These are phyloP conservation scores for Steinernema carpocapsae DNA, from an alignment of 2,888 invertebrate species.

Conservation along the genomic window DNA sequence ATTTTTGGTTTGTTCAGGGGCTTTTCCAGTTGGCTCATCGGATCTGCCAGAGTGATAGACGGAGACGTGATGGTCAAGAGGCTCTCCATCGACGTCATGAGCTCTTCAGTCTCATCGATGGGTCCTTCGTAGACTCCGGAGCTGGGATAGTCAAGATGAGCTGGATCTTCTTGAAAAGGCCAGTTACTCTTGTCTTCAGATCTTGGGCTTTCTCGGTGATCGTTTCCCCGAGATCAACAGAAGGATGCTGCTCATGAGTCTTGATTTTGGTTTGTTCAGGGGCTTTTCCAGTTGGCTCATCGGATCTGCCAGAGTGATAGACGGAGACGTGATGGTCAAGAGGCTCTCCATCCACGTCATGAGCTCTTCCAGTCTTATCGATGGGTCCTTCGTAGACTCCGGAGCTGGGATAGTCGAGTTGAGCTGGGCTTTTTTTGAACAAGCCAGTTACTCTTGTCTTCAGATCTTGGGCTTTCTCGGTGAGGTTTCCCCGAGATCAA, in stretches of 20 bases:
- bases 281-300: conserved; percentile 33
- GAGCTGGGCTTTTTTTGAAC: conserved; percentile 42
- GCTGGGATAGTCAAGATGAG: conserved; percentile 49
- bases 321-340: conserved; percentile 43
- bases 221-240: conserved; percentile 23
- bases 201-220: conserved; percentile 27
- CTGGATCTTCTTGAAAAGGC: conserved; percentile 44
- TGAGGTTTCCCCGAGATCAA: conserved; percentile 17
- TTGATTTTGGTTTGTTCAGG: conserved; percentile 34
- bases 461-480: conserved; percentile 39
- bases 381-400: conserved; percentile 36
- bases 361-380: conserved; percentile 38
- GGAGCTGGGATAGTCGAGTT: conserved; percentile 44
- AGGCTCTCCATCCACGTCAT: conserved; percentile 47
- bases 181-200: conserved; percentile 38
- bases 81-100: conserved; percentile 42
- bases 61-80: conserved; percentile 44
- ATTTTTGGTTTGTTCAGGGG: no score
- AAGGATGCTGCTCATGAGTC: conserved; percentile 36
- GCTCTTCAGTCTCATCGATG: conserved; percentile 25
- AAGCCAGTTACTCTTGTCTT: conserved; percentile 41
- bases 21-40: no score
- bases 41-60: conserved; percentile 46
- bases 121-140: conserved; percentile 38
- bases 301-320: conserved; percentile 43